Evolutionary conservation across 2,113 vertebrate genomes (phyloP), one percentile per base, ranked within the genome.

Genomic region (Dasyurus viverrinus): DNA sequence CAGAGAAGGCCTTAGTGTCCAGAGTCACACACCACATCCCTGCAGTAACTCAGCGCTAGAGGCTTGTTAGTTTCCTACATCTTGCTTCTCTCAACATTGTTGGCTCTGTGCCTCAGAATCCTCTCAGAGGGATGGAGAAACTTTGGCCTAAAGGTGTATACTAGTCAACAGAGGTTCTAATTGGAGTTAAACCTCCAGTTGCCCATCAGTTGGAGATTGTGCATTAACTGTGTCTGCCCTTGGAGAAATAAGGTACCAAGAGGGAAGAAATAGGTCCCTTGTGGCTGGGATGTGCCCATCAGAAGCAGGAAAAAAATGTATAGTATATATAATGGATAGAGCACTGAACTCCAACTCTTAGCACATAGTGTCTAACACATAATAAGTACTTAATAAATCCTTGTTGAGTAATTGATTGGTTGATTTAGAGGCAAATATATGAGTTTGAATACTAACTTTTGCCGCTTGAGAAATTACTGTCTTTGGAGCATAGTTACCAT

Each of bases 131-230:
- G 90, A 30, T 90, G 46, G 23, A 94, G 53, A 57, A 22, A 91
- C 54, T 89, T 93, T 92, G 50, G 89, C 30, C 55, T 93, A 3
- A 26, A 91, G 53, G 12, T 48, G 1, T 91, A 23, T 14, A 89
- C 9, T 92, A 94, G 68, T 84, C 36, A 95, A 95, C 93, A 95
- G 47, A 93, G 0, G n/a, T 68, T 24, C 90, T 60, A 91, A 2
- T 30, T 94, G 68, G 3, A 96, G 50, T 36, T 90, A 42, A 84
- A 84, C 36, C 68, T 84, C 68, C 68, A 84, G 68, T 42, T 84
- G 68, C 36, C 68, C 68, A 42, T 84, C 68, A 84, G 68, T 84
- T 84, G n/a, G n/a, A 42, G 68, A 23, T 23, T 84, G 68, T n/a
- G n/a, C 68, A 84, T 42, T 84, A 84, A 84, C n/a, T 42, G 36